Percentiles rank a stretch among this genome's conserved stretches.
phyloP scores from a whole-genome alignment of 2,113 vertebrate genomes.

The Seriola aureovittata region DNA sequence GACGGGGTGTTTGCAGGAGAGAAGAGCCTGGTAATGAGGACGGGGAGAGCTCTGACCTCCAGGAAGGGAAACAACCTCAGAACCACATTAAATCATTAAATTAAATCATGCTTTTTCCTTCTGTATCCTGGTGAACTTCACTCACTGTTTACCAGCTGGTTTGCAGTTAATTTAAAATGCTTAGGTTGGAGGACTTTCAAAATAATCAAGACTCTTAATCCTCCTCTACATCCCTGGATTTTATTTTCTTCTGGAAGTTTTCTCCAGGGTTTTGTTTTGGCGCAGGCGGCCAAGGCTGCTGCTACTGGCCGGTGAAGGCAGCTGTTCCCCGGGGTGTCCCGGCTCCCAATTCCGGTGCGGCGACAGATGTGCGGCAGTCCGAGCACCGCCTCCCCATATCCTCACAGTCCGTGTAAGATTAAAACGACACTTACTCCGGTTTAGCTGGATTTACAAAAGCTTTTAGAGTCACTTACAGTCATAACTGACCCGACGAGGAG shows the following conservation, averaged over 20 bases:
- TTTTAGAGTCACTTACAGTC: background rate
- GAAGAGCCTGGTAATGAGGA: background rate
- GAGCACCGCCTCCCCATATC: conserved; percentile 77
- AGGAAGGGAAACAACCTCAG: background rate
- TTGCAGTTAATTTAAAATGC: background rate
- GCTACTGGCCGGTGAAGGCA: conserved; percentile 59
- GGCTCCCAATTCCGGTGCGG: conserved; percentile 58
- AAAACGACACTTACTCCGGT: background rate
- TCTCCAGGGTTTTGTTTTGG: background rate
- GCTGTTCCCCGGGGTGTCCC: conserved; percentile 65
- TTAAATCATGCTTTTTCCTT: background rate
- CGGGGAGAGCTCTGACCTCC: conserved; percentile 53
- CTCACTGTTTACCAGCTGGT: background rate
- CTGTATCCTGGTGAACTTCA: background rate
- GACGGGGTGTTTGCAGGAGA: no score
- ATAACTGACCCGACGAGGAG: background rate
- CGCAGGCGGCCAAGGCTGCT: conserved; percentile 2
- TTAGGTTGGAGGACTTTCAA: no score
- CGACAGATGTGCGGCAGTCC: conserved; percentile 73
- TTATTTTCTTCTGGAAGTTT: no score
- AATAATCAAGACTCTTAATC: fast-evolving
- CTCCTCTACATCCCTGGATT: conserved; percentile 17
- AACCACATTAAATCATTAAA: background rate
- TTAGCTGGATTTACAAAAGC: background rate
- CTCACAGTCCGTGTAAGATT: conserved; percentile 9